Base-by-base conservation (phyloP, 1,140 invertebrate genomes). In the Pararge aegeria region DNA sequence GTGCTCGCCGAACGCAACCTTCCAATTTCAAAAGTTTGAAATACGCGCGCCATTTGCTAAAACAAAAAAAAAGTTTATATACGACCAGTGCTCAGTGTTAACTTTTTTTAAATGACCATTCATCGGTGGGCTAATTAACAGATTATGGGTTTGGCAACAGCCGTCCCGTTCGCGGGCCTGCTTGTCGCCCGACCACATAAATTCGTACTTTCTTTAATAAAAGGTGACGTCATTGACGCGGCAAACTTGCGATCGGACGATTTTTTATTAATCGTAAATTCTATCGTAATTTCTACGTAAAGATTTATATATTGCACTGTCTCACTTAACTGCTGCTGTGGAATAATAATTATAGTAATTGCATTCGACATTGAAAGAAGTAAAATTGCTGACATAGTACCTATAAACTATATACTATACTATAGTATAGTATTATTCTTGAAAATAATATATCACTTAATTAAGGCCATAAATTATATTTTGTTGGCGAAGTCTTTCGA, bases 221-320 rank as follows among this genome's bases (percentile, higher is more conserved):
- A 85, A 84, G 80, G 81, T 86, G 85, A 88, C 85, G 83, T 88
- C 85, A 88, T 69, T 76, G 62, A 60, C 72, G 71, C 73, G 78
- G 70, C 74, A 73, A 73, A 76, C 42, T 66, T 72, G 48, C 50
- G 62, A 64, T 64, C 54, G 65, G 21, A 66, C 55, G 52, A 59
- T 66, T 63, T 63, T 64, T 49, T 59, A n/a, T 70, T 68, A 62
- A 44, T 62, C 19, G 52, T 56, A 62, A 55, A 34, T 62, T 62
- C 21, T 29, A 52, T 44, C 48, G 20, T 50, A 49, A 16, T 29
- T 40, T 19, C 12, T 38, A 18, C 54, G 54, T 34, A 55, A 61
- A 42, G 59, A 61, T 50, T 61, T 49, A 49, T 30, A 62, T 55
- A 20, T 86, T 87, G 82, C 84, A 87, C 81, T 83, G 82, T 83